Evolutionary conservation across 1,140 invertebrate genomes (phyloP).

Genomic region (Lerema accius): DNA sequence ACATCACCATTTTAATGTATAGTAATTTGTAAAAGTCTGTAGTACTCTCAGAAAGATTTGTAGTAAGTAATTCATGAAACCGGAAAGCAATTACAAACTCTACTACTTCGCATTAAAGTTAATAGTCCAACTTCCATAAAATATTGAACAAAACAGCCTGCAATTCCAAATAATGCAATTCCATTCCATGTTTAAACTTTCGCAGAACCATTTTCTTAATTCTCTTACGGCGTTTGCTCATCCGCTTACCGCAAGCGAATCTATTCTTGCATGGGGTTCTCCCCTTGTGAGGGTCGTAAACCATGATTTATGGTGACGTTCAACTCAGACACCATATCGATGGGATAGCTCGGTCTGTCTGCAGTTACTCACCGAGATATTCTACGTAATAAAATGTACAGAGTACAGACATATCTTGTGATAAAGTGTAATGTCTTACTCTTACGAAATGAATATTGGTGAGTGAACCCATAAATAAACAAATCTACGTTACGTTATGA

Average conservation of each 20-base stretch:
- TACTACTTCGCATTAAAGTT: too few relatives aligned
- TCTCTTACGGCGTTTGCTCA: conserved; percentile 8
- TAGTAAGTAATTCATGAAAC: too few relatives aligned
- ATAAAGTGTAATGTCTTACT: too few relatives aligned
- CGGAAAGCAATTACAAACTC: too few relatives aligned
- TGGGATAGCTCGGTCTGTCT: conserved; percentile 1
- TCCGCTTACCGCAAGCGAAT: conserved; percentile 35
- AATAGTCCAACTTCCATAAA: not conserved
- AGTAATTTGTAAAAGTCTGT: too few relatives aligned
- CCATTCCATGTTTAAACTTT: not conserved
- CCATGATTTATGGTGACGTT: conserved; percentile 64
- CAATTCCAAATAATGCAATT: not conserved
- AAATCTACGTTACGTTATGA: too few relatives aligned
- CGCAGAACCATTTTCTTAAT: conserved; percentile 14
- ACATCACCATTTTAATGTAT: too few relatives aligned
- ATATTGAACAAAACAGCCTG: not conserved
- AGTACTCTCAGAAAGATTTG: too few relatives aligned
- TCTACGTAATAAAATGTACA: too few relatives aligned
- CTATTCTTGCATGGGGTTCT: conserved; percentile 56
- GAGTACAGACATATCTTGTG: too few relatives aligned
- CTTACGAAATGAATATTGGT: too few relatives aligned
- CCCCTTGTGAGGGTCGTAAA: conserved; percentile 66
- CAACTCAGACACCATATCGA: conserved; percentile 36
- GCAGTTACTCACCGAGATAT: not conserved
- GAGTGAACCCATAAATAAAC: too few relatives aligned